phyloP scores from a whole-genome alignment of 64 coral and sea anemone species.

The Porites lutea region DNA sequence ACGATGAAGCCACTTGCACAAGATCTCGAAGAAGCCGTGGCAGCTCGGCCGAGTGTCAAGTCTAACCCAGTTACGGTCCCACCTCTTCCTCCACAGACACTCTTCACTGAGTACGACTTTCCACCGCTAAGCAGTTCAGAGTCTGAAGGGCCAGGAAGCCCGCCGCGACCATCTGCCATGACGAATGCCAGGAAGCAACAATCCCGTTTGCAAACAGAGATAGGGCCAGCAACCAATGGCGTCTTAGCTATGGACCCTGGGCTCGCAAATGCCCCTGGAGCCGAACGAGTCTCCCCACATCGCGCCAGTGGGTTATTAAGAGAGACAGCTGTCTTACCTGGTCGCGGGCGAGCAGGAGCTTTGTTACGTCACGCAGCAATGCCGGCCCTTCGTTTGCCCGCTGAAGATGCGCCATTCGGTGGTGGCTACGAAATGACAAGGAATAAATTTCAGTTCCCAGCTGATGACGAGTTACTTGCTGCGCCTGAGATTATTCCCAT shows the following conservation, averaged over 20 bases:
- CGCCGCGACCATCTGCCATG: constrained; percentile 22
- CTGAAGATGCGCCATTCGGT: constrained; percentile 48
- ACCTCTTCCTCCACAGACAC: neutral
- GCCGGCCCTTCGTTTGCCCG: constrained; percentile 63
- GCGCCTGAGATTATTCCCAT: constrained; percentile 69
- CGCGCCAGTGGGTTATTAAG: neutral
- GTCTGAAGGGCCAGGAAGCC: constrained; percentile 44
- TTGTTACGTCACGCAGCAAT: constrained; percentile 41
- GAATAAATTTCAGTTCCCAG: constrained; percentile 56
- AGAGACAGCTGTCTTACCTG: constrained; percentile 21
- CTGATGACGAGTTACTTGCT: constrained; percentile 88
- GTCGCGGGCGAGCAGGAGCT: constrained; percentile 73
- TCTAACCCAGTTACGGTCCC: neutral
- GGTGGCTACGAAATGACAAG: neutral
- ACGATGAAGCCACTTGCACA: neutral
- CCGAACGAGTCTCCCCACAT: neutral
- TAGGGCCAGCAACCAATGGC: neutral
- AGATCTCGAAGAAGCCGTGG: neutral
- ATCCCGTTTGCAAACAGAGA: neutral
- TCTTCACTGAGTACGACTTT: constrained; percentile 75
- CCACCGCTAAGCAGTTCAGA: constrained; percentile 85
- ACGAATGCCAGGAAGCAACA: neutral
- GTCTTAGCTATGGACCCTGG: neutral
- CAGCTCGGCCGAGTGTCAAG: neutral
- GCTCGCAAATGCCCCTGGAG: neutral